Conservation (phyloP, 1,140 invertebrate species). For the Plutomurus gul region DNA sequence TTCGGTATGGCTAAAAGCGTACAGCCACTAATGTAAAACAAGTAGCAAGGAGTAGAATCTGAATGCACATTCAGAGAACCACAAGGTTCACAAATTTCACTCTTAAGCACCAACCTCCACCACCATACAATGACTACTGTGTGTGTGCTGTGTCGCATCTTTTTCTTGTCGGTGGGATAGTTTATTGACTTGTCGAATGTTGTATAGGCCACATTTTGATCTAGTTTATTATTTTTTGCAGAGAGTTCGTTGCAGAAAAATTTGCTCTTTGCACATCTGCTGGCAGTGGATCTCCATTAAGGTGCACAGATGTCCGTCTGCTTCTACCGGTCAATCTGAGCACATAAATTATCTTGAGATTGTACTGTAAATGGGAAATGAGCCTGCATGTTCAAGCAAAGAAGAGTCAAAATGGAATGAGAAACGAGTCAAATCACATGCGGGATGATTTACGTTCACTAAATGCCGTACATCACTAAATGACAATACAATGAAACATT, state of each 20-base stretch:
- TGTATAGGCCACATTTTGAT: slow-evolving; percentile 11
- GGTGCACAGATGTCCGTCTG: too few relatives aligned
- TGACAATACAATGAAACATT: slow-evolving; percentile 16
- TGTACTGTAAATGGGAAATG: neutral
- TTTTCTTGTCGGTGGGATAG: neutral
- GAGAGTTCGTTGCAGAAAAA: too few relatives aligned
- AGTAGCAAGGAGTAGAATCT: neutral
- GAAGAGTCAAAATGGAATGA: neutral
- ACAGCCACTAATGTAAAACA: slow-evolving; percentile 22
- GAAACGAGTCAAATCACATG: neutral
- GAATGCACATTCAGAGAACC: neutral
- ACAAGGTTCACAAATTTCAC: neutral
- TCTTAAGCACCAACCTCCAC: too few relatives aligned
- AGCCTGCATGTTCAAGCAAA: neutral
- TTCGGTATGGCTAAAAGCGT: too few relatives aligned
- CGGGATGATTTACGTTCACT: neutral
- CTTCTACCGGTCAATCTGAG: neutral
- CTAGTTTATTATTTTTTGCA: slow-evolving; percentile 8
- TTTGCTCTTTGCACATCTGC: too few relatives aligned
- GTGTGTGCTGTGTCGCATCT: neutral
- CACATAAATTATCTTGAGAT: neutral
- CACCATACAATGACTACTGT: too few relatives aligned
- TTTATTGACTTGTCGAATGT: slow-evolving; percentile 15
- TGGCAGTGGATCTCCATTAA: too few relatives aligned
- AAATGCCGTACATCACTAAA: slow-evolving; percentile 13